These are phyloP conservation scores for Idaea dimidiata DNA, from an alignment of 2,888 invertebrate species.

Conservation along the genomic window DNA sequence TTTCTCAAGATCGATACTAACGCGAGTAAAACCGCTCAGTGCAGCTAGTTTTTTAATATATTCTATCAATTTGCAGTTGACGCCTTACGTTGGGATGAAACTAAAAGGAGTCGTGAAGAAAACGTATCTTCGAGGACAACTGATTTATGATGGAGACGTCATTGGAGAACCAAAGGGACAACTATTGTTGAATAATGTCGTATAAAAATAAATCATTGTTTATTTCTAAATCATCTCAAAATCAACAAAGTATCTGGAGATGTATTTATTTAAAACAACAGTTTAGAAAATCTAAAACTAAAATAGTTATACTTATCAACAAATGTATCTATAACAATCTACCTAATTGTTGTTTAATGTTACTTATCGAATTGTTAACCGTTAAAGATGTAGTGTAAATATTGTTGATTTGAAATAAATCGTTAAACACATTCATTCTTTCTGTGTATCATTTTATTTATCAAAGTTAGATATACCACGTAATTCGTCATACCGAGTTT, in stretches of 20 bases:
- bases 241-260: no score
- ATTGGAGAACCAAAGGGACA: slow-evolving; percentile 66
- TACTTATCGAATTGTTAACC: background rate
- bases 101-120: slow-evolving; percentile 83
- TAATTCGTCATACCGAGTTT: no score
- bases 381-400: background rate
- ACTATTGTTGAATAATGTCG: slow-evolving; percentile 54
- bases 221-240: no score
- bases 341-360: background rate
- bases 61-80: slow-evolving; percentile 68
- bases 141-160: slow-evolving; percentile 76
- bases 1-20: no score
- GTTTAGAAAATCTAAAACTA: no score
- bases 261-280: no score
- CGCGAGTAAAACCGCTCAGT: no score
- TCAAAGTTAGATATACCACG: no score
- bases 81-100: slow-evolving; percentile 83
- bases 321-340: background rate
- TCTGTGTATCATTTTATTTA: background rate
- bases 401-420: background rate
- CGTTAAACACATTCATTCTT: background rate
- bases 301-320: no score
- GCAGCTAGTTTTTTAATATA: background rate
- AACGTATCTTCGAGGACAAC: slow-evolving; percentile 84
- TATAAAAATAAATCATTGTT: background rate